Conservation (phyloP, 2,797 vertebrate genomes). For the Poeciliopsis turneri region DNA sequence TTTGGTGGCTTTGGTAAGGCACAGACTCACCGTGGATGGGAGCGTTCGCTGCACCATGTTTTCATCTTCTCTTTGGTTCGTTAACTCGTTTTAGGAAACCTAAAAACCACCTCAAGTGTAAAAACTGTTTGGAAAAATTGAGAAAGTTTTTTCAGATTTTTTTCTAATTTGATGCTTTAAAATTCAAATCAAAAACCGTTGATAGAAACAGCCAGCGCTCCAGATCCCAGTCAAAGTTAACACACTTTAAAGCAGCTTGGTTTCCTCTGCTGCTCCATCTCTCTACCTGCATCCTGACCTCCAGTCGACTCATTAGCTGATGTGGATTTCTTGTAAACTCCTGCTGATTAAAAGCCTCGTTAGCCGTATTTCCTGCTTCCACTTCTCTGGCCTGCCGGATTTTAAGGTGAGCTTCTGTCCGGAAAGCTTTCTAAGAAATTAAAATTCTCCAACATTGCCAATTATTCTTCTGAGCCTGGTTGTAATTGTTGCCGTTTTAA, state of each 20-base stretch:
- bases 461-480: neutral
- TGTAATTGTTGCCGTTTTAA: neutral
- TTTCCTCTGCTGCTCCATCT: neutral
- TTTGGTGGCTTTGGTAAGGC: too few species aligned
- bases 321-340: neutral
- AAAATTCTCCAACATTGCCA: neutral
- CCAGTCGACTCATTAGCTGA: neutral
- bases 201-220: neutral
- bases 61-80: too few species aligned
- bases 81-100: too few species aligned
- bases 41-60: too few species aligned
- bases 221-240: constrained; percentile 5
- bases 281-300: too few species aligned
- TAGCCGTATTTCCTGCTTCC: neutral
- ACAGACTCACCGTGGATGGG: too few species aligned
- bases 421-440: neutral
- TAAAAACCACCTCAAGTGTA: too few species aligned
- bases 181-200: too few species aligned
- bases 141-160: too few species aligned
- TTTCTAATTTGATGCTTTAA: too few species aligned
- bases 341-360: neutral
- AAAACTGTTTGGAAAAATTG: too few species aligned
- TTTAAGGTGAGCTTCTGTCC: neutral
- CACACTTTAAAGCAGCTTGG: neutral
- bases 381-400: neutral